Percentiles rank a stretch among this genome's conserved stretches.
These are phyloP conservation scores for Lytechinus variegatus DNA, from an alignment of 35 echinoderm and acorn worm genomes.

Conservation along the genomic window DNA sequence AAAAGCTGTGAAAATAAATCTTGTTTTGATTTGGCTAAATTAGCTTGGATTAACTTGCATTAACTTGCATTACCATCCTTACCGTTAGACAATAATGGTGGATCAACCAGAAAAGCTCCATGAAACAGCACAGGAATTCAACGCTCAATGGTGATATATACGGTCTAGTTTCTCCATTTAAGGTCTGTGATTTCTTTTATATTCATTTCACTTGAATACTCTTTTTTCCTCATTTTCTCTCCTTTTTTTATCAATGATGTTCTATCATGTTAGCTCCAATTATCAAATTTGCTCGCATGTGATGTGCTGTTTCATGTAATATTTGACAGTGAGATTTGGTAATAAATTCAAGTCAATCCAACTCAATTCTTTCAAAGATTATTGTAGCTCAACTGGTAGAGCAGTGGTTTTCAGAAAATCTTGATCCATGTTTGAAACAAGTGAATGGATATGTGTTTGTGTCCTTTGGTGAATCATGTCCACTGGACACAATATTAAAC, in stretches of 20 bases:
- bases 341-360: no score
- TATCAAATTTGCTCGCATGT: no score
- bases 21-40: background rate
- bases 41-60: constrained; percentile 9
- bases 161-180: background rate
- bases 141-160: background rate
- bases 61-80: background rate
- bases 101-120: background rate
- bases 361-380: no score
- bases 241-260: background rate
- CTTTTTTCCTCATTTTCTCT: background rate
- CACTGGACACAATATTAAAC: no score
- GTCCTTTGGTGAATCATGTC: no score
- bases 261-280: background rate
- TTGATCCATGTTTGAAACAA: no score
- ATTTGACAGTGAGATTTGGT: no score
- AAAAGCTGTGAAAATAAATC: background rate
- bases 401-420: no score
- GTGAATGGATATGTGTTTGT: no score
- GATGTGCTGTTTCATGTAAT: no score
- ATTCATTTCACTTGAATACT: background rate
- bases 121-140: background rate
- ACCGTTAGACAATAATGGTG: background rate
- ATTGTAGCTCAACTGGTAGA: no score
- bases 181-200: background rate